phyloP scores from a whole-genome alignment of 2,113 vertebrate genomes.

The Nannospalax galili region DNA sequence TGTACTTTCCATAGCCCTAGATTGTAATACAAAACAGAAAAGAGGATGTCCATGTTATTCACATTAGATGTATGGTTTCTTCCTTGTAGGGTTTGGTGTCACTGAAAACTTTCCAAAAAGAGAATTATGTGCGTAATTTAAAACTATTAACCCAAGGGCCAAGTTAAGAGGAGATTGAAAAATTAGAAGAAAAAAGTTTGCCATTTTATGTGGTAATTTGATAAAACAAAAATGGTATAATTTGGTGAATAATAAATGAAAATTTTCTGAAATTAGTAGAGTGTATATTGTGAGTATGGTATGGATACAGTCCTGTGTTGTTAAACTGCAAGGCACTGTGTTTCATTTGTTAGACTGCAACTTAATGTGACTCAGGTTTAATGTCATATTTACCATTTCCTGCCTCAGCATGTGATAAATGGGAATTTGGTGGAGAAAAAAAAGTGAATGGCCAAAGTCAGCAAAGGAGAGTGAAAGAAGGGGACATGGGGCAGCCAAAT shows the following conservation, averaged over 20 bases:
- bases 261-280: background rate
- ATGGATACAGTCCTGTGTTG: background rate
- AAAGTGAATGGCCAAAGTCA: background rate
- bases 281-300: background rate
- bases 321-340: background rate
- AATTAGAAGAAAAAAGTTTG: conserved; percentile 20
- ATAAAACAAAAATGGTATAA: background rate
- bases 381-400: too few species aligned
- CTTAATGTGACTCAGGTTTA: background rate
- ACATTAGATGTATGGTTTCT: background rate
- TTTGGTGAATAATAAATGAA: background rate
- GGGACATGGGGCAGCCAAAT: background rate
- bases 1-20: background rate
- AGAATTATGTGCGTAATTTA: background rate
- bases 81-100: background rate
- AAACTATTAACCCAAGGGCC: background rate
- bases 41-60: background rate
- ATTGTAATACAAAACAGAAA: background rate
- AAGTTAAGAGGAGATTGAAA: background rate
- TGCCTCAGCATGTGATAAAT: background rate
- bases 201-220: background rate
- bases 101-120: background rate
- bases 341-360: background rate
- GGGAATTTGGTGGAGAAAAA: background rate
- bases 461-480: background rate